Base-by-base conservation (phyloP, 2,888 invertebrate genomes). In the Andrena bicolor region DNA sequence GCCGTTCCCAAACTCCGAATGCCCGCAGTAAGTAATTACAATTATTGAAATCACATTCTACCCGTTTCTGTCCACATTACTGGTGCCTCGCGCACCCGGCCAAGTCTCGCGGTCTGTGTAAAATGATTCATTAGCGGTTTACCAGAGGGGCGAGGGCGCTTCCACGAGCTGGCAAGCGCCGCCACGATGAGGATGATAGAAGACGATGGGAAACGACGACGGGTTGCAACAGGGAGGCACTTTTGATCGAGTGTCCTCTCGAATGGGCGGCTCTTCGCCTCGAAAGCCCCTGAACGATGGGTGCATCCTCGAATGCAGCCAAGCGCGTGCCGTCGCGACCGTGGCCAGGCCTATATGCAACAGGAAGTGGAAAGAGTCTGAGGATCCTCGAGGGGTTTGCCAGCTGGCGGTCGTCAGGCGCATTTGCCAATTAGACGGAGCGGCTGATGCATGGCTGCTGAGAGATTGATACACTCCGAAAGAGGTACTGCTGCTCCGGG, bases 171-270 rank as follows among this genome's bases (percentile, higher is more conserved):
- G 56, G 0, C 23, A 49, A 2, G 28, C 30, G 16, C 6, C 26
- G 23, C 56, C 28, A 4, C 26, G 69, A 10, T 32, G 49, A 28
- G n/a, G 35, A 53, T 8, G 41, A 20, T 8, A 51, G 16, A 64
- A 16, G 53, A 16, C 20, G 48, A 10, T 16, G 16, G 13, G 10
- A 30, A 51, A 28, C 63, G 41, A 13, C 23, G 51, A 66, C 26
- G 26, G 35, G 86, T 88, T 86, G 89, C 86, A 89, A 90, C 89
- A 86, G 91, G 91, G 87, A 86, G 90, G 87, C 85, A 90, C 91
- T 92, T 90, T 90, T 90, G 88, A 92, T 91, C 89, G 90, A 92
- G 92, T 88, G 88, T 87, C 88, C 87, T 86, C 89, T 90, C 87
- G 89, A 91, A 89, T 88, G 89, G 89, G 72, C 83, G 76, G 86